Conservation (phyloP, 2,888 invertebrate species). For the Polylopha cassiicola region DNA sequence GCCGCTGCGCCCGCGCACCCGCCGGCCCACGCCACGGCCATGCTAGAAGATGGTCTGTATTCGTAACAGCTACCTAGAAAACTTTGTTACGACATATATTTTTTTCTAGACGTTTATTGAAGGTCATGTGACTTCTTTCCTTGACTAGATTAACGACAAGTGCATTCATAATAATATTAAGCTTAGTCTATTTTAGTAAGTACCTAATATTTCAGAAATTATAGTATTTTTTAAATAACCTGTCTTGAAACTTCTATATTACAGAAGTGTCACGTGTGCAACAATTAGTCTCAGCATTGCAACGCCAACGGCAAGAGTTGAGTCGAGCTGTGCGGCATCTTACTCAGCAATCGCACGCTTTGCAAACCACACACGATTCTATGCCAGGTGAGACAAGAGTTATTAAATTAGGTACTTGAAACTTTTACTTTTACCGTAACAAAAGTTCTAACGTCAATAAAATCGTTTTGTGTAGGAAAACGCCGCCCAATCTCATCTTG, state of each 20-base stretch:
- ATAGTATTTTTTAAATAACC: too few species aligned
- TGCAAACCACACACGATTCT: slow-evolving; percentile 66
- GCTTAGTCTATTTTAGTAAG: too few species aligned
- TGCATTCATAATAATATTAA: too few species aligned
- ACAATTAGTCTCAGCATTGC: slow-evolving; percentile 88
- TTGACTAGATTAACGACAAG: too few species aligned
- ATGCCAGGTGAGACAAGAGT: slow-evolving; percentile 46
- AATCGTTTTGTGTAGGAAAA: slow-evolving; percentile 38
- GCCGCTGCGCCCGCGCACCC: slow-evolving; percentile 55
- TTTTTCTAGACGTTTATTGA: too few species aligned
- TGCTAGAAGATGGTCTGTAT: slow-evolving; percentile 79
- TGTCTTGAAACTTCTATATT: slow-evolving; percentile 21
- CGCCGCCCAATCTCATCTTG: slow-evolving; percentile 83
- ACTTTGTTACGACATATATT: too few species aligned
- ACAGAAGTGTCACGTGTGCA: slow-evolving; percentile 89
- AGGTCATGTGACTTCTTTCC: too few species aligned
- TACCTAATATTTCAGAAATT: too few species aligned
- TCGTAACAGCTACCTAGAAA: too few species aligned
- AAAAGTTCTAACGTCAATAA: not conserved
- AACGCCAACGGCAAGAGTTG: slow-evolving; percentile 89
- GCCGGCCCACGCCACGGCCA: slow-evolving; percentile 73
- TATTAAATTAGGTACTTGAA: not conserved
- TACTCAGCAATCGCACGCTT: slow-evolving; percentile 86
- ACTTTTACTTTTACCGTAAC: not conserved
- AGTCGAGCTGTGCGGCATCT: slow-evolving; percentile 90